Conservation (phyloP, 2,113 vertebrate species). For the Hyla sarda region DNA sequence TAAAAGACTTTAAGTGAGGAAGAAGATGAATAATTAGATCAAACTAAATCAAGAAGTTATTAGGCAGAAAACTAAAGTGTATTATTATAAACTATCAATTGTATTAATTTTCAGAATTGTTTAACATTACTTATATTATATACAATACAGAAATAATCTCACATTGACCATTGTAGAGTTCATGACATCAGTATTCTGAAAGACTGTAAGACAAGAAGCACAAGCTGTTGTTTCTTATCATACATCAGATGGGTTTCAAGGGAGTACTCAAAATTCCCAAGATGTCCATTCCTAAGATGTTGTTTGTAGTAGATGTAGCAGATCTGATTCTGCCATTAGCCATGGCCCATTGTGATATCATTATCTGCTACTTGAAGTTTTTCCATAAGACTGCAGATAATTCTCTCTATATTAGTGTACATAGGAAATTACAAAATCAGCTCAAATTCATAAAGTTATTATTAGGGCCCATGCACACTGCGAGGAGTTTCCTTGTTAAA, state of each 20-base stretch:
- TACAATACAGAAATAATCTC: too few species aligned
- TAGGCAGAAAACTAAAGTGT: too few species aligned
- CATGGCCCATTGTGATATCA: background rate
- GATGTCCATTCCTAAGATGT: background rate
- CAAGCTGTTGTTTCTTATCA: background rate
- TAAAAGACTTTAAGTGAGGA: too few species aligned
- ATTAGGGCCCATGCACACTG: too few species aligned
- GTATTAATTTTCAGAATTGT: background rate
- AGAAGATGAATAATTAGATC: too few species aligned
- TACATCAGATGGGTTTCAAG: background rate
- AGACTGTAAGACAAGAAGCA: background rate
- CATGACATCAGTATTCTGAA: background rate
- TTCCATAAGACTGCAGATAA: background rate
- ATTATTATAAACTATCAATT: too few species aligned
- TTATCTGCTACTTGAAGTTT: background rate
- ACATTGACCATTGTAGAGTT: background rate
- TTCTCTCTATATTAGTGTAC: too few species aligned
- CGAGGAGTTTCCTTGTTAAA: too few species aligned
- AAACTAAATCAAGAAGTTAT: too few species aligned
- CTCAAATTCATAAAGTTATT: too few species aligned
- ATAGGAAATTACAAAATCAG: too few species aligned
- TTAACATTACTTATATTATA: background rate
- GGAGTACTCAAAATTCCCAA: conserved; percentile 17
- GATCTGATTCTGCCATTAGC: background rate
- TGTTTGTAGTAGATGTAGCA: background rate